phyloP scores from a whole-genome alignment of 2,113 vertebrate genomes.

The Oxygymnocypris stewartii region DNA sequence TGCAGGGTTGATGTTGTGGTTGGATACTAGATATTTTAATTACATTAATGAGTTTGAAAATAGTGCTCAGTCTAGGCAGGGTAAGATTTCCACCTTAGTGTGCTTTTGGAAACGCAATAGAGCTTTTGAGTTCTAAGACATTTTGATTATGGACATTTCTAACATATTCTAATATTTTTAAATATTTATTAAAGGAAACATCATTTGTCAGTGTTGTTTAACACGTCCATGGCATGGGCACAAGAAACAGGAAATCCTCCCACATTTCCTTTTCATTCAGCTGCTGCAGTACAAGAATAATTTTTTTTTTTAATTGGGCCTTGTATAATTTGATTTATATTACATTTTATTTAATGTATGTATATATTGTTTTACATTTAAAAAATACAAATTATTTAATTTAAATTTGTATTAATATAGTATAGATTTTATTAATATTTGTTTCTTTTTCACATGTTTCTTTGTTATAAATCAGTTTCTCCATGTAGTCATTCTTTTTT shows the following conservation, averaged over 20 bases:
- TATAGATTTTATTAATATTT: neutral
- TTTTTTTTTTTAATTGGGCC: neutral
- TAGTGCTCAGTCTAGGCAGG: constrained; percentile 9
- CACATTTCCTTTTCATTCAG: constrained; percentile 3
- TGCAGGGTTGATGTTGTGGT: constrained; percentile 40
- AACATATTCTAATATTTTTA: neutral
- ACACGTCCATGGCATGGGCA: constrained; percentile 10
- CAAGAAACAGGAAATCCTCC: constrained; percentile 4
- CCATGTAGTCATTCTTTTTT: too few species aligned
- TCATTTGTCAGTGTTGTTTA: constrained; percentile 26
- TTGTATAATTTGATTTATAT: too few species aligned
- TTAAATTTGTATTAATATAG: too few species aligned
- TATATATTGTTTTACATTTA: neutral
- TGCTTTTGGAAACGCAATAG: constrained; percentile 33
- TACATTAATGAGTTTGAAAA: constrained; percentile 37
- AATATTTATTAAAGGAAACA: constrained; percentile 52
- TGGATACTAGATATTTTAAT: constrained; percentile 51
- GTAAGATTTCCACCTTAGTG: constrained; percentile 32
- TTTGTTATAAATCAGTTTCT: neutral
- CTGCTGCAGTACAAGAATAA: neutral
- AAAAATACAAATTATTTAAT: too few species aligned
- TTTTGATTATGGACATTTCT: constrained; percentile 17
- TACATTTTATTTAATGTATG: neutral
- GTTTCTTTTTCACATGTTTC: neutral
- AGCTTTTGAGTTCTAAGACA: constrained; percentile 31